Evolutionary conservation across 2,113 vertebrate species (phyloP).

Genomic region (Anser cygnoides): DNA sequence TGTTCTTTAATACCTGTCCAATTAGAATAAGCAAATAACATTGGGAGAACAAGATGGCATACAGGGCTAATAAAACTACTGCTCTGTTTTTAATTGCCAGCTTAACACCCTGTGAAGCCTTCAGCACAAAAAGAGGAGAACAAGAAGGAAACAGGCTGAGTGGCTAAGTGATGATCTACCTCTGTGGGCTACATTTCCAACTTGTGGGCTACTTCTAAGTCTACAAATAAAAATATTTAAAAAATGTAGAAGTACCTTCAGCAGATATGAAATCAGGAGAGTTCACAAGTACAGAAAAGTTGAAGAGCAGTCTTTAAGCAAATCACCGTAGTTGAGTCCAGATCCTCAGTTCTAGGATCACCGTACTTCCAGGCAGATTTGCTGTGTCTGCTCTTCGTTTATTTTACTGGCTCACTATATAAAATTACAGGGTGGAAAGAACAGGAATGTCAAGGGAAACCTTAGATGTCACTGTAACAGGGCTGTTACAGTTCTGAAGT

Average conservation of each 20-base stretch:
- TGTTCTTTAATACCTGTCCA: constrained; percentile 54
- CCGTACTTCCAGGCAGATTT: constrained; percentile 9
- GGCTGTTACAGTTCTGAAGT: constrained; percentile 30
- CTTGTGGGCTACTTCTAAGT: neutral
- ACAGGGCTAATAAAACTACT: constrained; percentile 7
- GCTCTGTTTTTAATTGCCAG: constrained; percentile 9
- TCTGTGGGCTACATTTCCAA: neutral
- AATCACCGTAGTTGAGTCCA: neutral
- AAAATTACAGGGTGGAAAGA: constrained; percentile 67
- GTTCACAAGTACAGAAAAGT: neutral
- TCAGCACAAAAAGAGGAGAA: neutral
- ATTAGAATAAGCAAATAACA: constrained; percentile 53
- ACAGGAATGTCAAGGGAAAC: constrained; percentile 58
- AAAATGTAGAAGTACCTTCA: neutral
- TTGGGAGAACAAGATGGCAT: constrained; percentile 1
- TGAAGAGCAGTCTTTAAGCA: neutral
- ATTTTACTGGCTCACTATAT: constrained; percentile 56
- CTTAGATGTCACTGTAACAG: constrained; percentile 56
- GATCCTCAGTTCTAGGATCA: neutral
- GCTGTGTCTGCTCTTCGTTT: constrained; percentile 43
- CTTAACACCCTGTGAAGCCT: neutral
- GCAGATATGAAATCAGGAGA: neutral
- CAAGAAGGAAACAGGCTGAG: neutral
- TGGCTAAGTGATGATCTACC: neutral
- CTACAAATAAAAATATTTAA: neutral